Base-by-base conservation (phyloP, 2,888 invertebrate genomes). In the Leucophenga montana region DNA sequence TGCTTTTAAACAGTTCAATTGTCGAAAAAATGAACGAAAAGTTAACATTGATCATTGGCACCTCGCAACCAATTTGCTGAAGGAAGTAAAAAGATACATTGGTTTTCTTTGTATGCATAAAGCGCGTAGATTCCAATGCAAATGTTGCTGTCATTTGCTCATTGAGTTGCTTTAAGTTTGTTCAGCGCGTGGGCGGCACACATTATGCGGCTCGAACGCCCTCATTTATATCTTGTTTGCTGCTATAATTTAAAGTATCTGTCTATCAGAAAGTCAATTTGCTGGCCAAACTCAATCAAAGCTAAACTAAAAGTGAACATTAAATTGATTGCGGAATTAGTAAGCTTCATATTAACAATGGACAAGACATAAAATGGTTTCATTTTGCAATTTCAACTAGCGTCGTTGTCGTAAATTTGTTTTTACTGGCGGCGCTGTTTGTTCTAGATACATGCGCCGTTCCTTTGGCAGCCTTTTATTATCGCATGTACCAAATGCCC, bases 291-390 rank as follows among this genome's bases (percentile, higher is more conserved):
- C 9, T 39, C 39, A 39, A 39, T 16, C 14, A n/a, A 48, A 22
- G 61, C 44, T 39, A 20, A 46, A 46, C 22, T 48, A 33, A 59
- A 59, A 59, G 8, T 48, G 14, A 39, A 1, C 39, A 39, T 39
- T 11, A 22, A 64, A 64, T 64, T 48, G 48, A 48, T 64, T 64
- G 46, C 20, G 62, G 62, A 64, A 64, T 64, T n/a, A 22, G 46
- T 64, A 22, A 6, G 18, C 56, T 1, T 39, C 11, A 11, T 1
- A 39, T 39, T 39, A 39, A 39, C 11, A 11, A 39, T 11, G 39
- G 8, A 39, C 39, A 39, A 39, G 8, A 11, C 8, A 39, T 39
- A 39, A 39, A 11, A 39, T 39, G 3, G 8, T 3, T 13, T 22
- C 22, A 56, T 13, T 20, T 20, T 22, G 54, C 22, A 22, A 20